Conservation (phyloP, 2,113 vertebrate species). For the Periophthalmus modestus region DNA sequence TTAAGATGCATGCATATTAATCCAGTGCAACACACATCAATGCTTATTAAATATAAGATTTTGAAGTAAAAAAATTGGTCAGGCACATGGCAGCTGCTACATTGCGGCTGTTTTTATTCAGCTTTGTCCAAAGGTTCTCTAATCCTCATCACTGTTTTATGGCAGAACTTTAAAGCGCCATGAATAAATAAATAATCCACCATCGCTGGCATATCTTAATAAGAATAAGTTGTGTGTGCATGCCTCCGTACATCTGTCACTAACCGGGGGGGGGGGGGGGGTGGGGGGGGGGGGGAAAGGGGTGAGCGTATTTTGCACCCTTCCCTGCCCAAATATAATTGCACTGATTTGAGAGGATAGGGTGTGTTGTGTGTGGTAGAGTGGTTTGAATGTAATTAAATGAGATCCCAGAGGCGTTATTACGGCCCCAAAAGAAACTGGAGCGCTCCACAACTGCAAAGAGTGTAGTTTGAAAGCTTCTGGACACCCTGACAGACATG, state of each 20-base stretch:
- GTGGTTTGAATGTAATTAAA: conserved; percentile 21
- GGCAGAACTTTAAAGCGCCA: not conserved
- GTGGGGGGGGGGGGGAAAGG: too few species aligned
- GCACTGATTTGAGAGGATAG: conserved; percentile 32
- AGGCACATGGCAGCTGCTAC: conserved; percentile 3
- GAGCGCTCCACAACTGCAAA: conserved; percentile 46
- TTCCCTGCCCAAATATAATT: conserved; percentile 17
- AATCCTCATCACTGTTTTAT: conserved; percentile 7
- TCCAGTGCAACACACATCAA: not conserved
- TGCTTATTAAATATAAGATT: not conserved
- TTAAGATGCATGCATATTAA: too few species aligned
- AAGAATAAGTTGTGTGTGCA: conserved; percentile 6
- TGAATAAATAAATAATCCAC: not conserved
- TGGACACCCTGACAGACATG: conserved; percentile 37
- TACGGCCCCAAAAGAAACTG: conserved; percentile 19
- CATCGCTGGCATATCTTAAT: conserved; percentile 9
- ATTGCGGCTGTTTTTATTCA: not conserved
- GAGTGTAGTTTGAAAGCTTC: conserved; percentile 42
- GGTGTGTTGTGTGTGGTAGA: conserved; percentile 20
- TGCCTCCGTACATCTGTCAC: conserved; percentile 23
- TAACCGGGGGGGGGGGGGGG: too few species aligned
- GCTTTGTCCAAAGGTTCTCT: not conserved
- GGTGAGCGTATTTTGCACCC: conserved; percentile 16
- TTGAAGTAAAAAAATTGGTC: not conserved
- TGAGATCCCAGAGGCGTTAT: conserved; percentile 15